Conservation (phyloP, 1,140 invertebrate species). For the Drosophila pseudoobscura region DNA sequence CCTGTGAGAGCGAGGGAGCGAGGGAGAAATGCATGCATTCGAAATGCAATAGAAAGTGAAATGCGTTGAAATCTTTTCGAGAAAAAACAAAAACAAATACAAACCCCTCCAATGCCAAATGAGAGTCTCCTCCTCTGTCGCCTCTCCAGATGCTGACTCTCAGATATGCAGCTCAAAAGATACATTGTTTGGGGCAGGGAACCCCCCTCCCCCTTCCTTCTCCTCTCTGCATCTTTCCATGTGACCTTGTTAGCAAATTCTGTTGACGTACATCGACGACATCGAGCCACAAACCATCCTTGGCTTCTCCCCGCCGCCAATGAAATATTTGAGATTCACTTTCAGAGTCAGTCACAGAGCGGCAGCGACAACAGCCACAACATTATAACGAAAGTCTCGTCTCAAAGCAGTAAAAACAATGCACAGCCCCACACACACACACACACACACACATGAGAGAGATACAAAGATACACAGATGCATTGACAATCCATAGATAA, state of each 20-base stretch:
- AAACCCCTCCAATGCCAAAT: slow-evolving; percentile 41
- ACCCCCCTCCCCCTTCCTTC: slow-evolving; percentile 1
- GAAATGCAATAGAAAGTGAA: slow-evolving; percentile 78
- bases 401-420: slow-evolving; percentile 49
- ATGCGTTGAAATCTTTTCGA: slow-evolving; percentile 58
- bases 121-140: slow-evolving; percentile 13
- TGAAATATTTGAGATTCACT: slow-evolving; percentile 78
- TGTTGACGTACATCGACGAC: slow-evolving; percentile 39
- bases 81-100: slow-evolving; percentile 28
- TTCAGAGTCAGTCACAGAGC: slow-evolving; percentile 39
- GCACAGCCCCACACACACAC: slow-evolving; percentile 18
- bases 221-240: slow-evolving; percentile 12
- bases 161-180: slow-evolving; percentile 39
- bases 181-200: slow-evolving; percentile 34
- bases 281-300: slow-evolving; percentile 41
- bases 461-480: neutral
- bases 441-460: slow-evolving; percentile 8
- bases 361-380: slow-evolving; percentile 28
- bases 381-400: no score
- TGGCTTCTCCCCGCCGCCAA: slow-evolving; percentile 24
- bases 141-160: slow-evolving; percentile 46
- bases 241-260: slow-evolving; percentile 75
- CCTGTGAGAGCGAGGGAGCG: slow-evolving; percentile 5
- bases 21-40: slow-evolving; percentile 68
- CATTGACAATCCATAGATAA: slow-evolving; percentile 67